Conservation (phyloP, 2,113 vertebrate genomes). For the Otocyon megalotis region DNA sequence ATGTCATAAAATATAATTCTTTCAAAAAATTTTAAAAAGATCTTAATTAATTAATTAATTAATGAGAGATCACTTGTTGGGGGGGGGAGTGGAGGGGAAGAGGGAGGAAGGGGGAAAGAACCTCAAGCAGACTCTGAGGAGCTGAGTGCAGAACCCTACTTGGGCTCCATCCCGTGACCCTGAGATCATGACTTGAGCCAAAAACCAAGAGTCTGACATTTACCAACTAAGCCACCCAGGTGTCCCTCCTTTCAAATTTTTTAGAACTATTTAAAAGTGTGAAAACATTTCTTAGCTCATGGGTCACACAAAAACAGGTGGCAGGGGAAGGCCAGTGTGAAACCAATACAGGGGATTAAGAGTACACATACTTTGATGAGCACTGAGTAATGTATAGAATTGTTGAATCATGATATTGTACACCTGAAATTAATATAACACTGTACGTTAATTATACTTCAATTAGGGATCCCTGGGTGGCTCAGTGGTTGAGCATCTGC, state of each 20-base stretch:
- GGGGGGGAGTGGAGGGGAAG: neutral
- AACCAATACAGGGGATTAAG: neutral
- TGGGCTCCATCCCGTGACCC: neutral
- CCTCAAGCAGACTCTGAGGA: neutral
- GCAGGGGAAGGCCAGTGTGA: neutral
- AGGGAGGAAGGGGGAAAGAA: neutral
- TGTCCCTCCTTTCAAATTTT: neutral
- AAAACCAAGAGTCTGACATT: neutral
- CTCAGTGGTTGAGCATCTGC: too few species aligned
- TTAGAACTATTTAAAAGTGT: neutral
- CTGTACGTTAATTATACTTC: neutral
- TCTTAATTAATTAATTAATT: too few species aligned
- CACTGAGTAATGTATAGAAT: neutral
- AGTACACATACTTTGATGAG: neutral
- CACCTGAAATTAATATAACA: neutral
- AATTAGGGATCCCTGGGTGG: too few species aligned
- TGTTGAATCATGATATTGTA: neutral
- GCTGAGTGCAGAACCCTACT: neutral
- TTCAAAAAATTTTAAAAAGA: neutral
- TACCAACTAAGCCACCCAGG: neutral
- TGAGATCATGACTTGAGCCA: neutral
- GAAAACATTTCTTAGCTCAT: neutral
- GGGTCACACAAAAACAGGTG: neutral
- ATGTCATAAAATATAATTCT: neutral
- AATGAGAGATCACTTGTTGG: neutral